Evolutionary conservation across 2,888 invertebrate genomes (phyloP), one percentile per base, ranked within the genome.

Genomic region (Eupelmus urozonus): DNA sequence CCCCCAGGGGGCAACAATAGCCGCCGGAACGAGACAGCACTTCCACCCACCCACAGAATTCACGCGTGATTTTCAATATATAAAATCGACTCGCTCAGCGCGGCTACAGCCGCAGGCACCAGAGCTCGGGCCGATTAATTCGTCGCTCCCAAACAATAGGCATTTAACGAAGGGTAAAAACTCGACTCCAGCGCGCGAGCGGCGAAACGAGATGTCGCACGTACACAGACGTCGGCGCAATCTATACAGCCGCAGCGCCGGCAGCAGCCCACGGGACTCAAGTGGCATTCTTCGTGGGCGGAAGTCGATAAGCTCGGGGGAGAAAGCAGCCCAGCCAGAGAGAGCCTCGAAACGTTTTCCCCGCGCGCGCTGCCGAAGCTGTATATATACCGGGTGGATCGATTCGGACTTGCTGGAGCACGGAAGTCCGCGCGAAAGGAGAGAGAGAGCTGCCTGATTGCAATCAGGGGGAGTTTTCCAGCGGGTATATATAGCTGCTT

Each of bases 381-480:
- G 25, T 42, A 51, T 66, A 23, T 53, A 57, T 59, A 71, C 11
- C 53, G 27, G 78, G 66, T 62, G 75, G 81, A 76, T 80, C 82
- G 81, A 81, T 75, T 76, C 59, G 70, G 65, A 49, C n/a, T n/a
- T n/a, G 79, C 78, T 76, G 80, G 34, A 83, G 83, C 71, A 82
- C 84, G 87, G 85, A 86, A 87, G 83, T 85, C 82, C 80, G 81
- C 40, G 23, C 57, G 59, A 63, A 82, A 83, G 84, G 34, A 34
- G 34, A 34, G 9, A 34, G 34, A 34, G 34, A 34, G 9, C 34
- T 34, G 82, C 82, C 82, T 88, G 88, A 87, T 88, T 88, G 86
- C 87, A 88, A 88, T 88, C 87, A 34, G 79, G 80, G 73, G 81
- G 82, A 83, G 82, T 85, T 87, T 86, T 85, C 82, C 82, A 82